phyloP scores from a whole-genome alignment of 1,140 invertebrate genomes.

The Eurosta solidaginis region DNA sequence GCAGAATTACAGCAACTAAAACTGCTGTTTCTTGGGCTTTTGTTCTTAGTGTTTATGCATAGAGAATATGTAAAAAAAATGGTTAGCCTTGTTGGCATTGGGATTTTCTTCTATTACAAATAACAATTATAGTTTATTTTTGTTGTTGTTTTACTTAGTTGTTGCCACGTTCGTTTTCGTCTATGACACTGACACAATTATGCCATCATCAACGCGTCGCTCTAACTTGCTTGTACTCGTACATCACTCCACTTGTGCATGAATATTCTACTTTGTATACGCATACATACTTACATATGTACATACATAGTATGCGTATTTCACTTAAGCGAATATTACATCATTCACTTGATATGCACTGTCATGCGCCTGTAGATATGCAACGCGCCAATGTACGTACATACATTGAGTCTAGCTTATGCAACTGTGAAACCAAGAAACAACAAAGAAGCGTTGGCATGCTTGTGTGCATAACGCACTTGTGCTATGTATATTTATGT shows the following conservation, averaged over 20 bases:
- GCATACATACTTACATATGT: not conserved
- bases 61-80: not conserved
- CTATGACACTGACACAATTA: conserved; percentile 24
- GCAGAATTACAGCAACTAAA: not conserved
- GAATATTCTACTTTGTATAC: too few relatives aligned
- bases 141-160: not conserved
- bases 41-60: not conserved
- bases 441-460: not conserved
- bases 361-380: conserved; percentile 8
- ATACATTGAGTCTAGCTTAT: too few relatives aligned
- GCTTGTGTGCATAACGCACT: not conserved
- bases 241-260: not conserved
- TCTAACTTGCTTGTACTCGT: not conserved
- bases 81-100: not conserved
- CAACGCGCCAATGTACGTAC: not conserved
- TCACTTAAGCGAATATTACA: not conserved
- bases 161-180: not conserved
- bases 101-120: not conserved
- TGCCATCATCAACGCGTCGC: not conserved
- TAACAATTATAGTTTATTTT: not conserved
- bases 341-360: not conserved
- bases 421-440: too few relatives aligned
- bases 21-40: not conserved
- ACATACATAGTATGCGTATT: not conserved
- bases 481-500: too few relatives aligned